These are phyloP conservation scores for Acleris holmiana DNA, from an alignment of 2,888 invertebrate genomes.

Conservation along the genomic window DNA sequence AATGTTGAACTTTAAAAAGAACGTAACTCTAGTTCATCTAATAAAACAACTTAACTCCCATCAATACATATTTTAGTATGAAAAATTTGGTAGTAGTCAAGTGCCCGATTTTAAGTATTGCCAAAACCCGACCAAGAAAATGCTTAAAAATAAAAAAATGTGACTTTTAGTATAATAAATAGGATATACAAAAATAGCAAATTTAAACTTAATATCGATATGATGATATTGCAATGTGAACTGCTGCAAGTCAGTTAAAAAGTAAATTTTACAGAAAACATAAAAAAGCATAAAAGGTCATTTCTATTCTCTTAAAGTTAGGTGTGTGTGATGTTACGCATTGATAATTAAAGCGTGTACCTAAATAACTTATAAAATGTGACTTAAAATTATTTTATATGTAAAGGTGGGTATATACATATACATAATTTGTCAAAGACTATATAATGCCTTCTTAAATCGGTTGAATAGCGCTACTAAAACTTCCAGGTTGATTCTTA, in stretches of 20 bases:
- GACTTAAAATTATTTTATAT: conserved; percentile 36
- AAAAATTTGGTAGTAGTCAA: too few species aligned
- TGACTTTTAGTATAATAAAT: too few species aligned
- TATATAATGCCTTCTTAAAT: conserved; percentile 40
- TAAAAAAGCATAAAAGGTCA: neutral
- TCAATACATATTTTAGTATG: too few species aligned
- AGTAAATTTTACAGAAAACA: neutral
- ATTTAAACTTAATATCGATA: conserved; percentile 21
- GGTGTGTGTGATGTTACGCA: conserved; percentile 22
- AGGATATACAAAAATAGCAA: too few species aligned
- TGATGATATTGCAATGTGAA: conserved; percentile 27
- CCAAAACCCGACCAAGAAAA: conserved; percentile 22
- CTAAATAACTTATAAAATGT: conserved; percentile 29
- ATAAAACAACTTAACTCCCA: too few species aligned
- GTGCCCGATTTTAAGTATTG: conserved; percentile 5
- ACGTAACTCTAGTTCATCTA: too few species aligned
- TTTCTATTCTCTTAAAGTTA: conserved; percentile 5
- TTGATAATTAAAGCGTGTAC: conserved; percentile 30
- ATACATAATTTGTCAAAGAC: conserved; percentile 10
- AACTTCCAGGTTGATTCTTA: conserved; percentile 64
- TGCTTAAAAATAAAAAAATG: too few species aligned
- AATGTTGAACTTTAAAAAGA: too few species aligned
- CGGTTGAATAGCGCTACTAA: conserved; percentile 51
- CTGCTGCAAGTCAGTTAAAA: conserved; percentile 1
- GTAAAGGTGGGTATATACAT: conserved; percentile 19